Evolutionary conservation across 2,113 vertebrate genomes (phyloP).

Genomic region (Chloropsis cyanopogon): DNA sequence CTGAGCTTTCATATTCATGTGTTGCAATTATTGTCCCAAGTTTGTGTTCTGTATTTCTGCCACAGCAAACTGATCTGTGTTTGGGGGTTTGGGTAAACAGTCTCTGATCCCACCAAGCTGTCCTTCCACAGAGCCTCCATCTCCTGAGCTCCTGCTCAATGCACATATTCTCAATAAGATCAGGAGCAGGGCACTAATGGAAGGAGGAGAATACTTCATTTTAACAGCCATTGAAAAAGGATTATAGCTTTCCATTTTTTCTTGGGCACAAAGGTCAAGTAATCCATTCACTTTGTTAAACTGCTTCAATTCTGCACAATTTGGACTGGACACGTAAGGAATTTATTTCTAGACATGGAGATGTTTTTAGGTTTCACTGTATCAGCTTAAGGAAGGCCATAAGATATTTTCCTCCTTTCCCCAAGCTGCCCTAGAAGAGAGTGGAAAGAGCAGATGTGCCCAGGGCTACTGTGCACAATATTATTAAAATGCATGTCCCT

Average conservation of each 20-base stretch:
- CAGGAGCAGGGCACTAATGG: neutral
- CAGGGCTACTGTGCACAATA: neutral
- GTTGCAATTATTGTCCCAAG: neutral
- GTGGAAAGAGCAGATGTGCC: neutral
- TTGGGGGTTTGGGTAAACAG: neutral
- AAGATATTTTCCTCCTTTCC: neutral
- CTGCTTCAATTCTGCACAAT: slow-evolving; percentile 9
- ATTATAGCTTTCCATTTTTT: slow-evolving; percentile 14
- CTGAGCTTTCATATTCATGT: neutral
- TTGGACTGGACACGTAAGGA: neutral
- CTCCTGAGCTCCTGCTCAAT: neutral
- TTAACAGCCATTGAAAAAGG: slow-evolving; percentile 1
- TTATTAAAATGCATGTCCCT: neutral
- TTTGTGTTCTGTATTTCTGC: neutral
- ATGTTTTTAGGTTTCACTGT: neutral
- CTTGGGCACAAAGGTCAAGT: slow-evolving; percentile 1
- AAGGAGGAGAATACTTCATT: slow-evolving; percentile 16
- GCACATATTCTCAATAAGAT: neutral
- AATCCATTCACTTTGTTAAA: neutral
- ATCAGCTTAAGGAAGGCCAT: neutral
- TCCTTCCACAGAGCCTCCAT: neutral
- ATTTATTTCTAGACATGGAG: neutral
- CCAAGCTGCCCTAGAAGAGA: neutral
- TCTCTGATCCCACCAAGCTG: accelerated
- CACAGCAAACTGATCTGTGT: neutral